Percentiles rank a stretch among this genome's conserved stretches.
Evolutionary conservation across 2,113 vertebrate genomes (phyloP).

Genomic region (Danionella cerebrum): DNA sequence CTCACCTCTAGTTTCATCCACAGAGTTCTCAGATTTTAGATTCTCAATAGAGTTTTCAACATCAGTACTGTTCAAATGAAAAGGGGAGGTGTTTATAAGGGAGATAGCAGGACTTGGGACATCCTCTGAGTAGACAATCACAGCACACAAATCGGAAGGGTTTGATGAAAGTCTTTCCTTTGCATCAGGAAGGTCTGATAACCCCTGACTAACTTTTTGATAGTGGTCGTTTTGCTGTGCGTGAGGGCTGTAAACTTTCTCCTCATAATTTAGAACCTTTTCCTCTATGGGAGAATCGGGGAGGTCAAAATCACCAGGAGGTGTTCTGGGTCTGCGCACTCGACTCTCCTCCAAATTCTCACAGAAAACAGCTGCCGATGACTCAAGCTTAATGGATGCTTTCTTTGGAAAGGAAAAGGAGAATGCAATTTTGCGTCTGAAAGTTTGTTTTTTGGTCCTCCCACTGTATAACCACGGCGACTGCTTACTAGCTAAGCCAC

Average conservation of each 20-base stretch:
- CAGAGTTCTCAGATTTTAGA: not conserved
- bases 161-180: slow-evolving; percentile 28
- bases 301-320: slow-evolving; percentile 52
- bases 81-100: slow-evolving; percentile 12
- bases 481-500: slow-evolving; percentile 32
- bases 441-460: slow-evolving; percentile 56
- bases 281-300: slow-evolving; percentile 51
- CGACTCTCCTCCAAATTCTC: slow-evolving; percentile 70
- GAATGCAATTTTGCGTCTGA: slow-evolving; percentile 70
- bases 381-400: slow-evolving; percentile 73
- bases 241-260: slow-evolving; percentile 40
- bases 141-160: slow-evolving; percentile 38
- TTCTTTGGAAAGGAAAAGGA: slow-evolving; percentile 85
- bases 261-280: slow-evolving; percentile 46
- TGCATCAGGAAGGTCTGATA: slow-evolving; percentile 35
- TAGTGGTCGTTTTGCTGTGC: slow-evolving; percentile 37
- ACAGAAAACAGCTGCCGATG: slow-evolving; percentile 78
- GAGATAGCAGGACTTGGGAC: slow-evolving; percentile 12
- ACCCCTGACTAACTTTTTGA: slow-evolving; percentile 41
- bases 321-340: slow-evolving; percentile 63
- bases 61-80: not conserved
- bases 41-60: slow-evolving; percentile 28
- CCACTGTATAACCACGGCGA: slow-evolving; percentile 30
- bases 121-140: slow-evolving; percentile 42
- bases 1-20: not conserved